Base-by-base conservation (phyloP, 2,113 vertebrate genomes). In the Podocnemis expansa region DNA sequence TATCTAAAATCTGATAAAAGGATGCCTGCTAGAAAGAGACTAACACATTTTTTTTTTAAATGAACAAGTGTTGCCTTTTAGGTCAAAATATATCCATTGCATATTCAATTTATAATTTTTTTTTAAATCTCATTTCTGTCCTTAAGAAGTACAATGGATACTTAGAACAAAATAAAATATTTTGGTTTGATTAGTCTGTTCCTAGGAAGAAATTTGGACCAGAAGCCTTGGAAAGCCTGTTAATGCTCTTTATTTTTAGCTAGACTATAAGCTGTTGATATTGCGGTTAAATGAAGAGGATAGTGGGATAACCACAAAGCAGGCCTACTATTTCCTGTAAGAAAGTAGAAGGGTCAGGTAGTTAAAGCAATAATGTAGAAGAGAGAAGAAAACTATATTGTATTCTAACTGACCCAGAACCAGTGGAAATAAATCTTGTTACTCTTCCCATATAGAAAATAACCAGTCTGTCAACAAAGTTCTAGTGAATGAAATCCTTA, bases 401-500 rank as follows among this genome's bases (percentile, higher is more conserved):
- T 88, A 25, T 93, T 90, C 82, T 89, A 92, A 45, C 73, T 95
- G 83, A 91, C 27, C 25, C 84, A 94, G 75, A 95, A 93, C 16
- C 82, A 93, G 60, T 70, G 78, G 89, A 94, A 95, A 94, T 91
- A 55, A 89, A 84, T 85, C 85, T 91, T 95, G 78, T 67, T 93
- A 34, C 55, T 93, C 31, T 84, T 92, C n/a, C 67, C 78, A 84
- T 90, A 94, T 16, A 88, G 82, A 97, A 97, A 93, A 93, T 90
- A 92, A 79, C 45, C 14, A 2, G 58, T 96, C 97, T 97, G 90
- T 97, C 97, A 97, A 70, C 97, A 93, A 89, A 96, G 25, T 78
- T 85, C 87, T 95, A 54, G 58, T 94, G 89, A 96, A 91, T 85
- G 84, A 89, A 95, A 94, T 96, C 89, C 85, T 94, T 27, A 43